Evolutionary conservation across 2,888 invertebrate genomes (phyloP), one percentile per base, ranked within the genome.

Genomic region (Lordiphosa andalusiaca): DNA sequence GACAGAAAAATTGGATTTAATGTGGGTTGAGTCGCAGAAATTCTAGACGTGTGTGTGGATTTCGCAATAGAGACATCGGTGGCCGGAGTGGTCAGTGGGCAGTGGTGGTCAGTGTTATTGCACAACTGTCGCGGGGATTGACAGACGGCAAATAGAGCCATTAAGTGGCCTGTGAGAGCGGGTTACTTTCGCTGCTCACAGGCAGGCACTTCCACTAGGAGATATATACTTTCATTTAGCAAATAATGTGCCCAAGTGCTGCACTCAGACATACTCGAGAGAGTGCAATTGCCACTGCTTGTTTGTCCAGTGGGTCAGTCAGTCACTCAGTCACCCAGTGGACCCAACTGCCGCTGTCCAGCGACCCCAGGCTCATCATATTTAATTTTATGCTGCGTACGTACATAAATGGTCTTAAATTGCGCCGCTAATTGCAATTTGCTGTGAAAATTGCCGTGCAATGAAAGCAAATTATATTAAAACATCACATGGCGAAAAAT

Each of bases 111-210:
- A 30, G 25, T 30, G 3, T 30, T 71, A 71, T 71, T 76, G 82
- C 82, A 65, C 71, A 81, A 76, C 81, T 71, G 71, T 64, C 73
- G 58, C 58, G 63, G 70, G 49, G 49, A 46, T 53, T 38, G 47
- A 41, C 30, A 33, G 33, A 13, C 37, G 13, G 67, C 75, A 77
- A 83, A 77, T 82, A 75, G 64, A 78, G 80, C 76, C 73, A 77
- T 77, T 78, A 80, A 77, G 72, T 78, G 65, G 54, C 62, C 63
- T 59, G 49, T 36, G 41, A 33, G 25, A 9, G 6, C 16, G 33
- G 44, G 55, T 73, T 67, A 77, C 76, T 77, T 82, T 77, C 80
- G 80, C 69, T 69, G 75, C 72, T 78, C 83, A 65, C 80, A 73
- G 60, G 25, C 44, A 41, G 21, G 10, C 19, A 23, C 7, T 12